Evolutionary conservation across 2,888 invertebrate species (phyloP).

Genomic region (Trileptium ribeirensis): DNA sequence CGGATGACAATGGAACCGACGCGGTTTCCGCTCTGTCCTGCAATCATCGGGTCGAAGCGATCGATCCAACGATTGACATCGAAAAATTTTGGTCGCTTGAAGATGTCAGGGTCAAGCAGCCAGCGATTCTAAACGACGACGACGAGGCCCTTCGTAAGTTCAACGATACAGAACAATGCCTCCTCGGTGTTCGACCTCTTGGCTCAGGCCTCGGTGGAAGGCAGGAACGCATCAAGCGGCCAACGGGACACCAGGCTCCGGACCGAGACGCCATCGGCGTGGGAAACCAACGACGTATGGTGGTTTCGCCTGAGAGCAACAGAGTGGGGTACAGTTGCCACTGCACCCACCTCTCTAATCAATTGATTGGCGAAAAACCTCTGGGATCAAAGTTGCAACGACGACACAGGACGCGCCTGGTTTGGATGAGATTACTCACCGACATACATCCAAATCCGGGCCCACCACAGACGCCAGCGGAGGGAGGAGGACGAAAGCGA

Average conservation of each 20-base stretch:
- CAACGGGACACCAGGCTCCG: not conserved
- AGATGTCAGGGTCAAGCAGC: too few species aligned
- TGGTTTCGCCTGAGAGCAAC: not conserved
- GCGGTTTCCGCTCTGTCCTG: too few species aligned
- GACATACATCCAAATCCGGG: slow-evolving; percentile 9
- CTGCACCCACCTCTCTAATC: not conserved
- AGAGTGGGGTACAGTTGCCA: not conserved
- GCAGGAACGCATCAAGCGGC: slow-evolving; percentile 4
- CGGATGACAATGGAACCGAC: too few species aligned
- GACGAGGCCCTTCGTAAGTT: too few species aligned
- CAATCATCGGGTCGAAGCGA: too few species aligned
- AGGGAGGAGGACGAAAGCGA: not conserved
- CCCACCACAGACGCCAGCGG: not conserved
- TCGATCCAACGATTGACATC: too few species aligned
- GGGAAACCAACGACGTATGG: not conserved
- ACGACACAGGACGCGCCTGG: not conserved
- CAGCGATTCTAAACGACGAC: too few species aligned
- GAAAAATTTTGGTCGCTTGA: too few species aligned
- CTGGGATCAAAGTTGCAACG: not conserved
- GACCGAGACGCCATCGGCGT: not conserved
- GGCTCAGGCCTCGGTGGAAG: not conserved
- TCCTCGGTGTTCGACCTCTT: slow-evolving; percentile 3
- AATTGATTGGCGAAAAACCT: not conserved
- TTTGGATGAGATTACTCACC: not conserved
- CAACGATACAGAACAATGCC: too few species aligned